Base-by-base conservation (phyloP, 2,797 vertebrate genomes). In the Schizopygopsis malacanthus region DNA sequence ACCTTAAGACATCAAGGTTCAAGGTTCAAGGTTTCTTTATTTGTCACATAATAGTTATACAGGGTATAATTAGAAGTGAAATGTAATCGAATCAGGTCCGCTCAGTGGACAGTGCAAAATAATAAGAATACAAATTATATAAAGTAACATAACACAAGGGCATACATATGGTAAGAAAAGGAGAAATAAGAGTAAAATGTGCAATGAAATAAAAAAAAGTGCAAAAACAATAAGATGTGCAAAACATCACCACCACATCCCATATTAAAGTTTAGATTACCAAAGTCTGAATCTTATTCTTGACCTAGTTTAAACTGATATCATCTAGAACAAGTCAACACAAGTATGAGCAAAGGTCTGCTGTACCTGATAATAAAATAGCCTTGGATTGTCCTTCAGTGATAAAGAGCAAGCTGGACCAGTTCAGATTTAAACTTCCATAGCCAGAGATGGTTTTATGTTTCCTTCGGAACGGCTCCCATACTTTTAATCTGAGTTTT, bases 301-400 rank as follows among this genome's bases (percentile, higher is more conserved):
- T 2, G 13, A 39, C 20, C 28, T 52, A 37, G 13, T 65, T 25
- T 25, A 33, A 15, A 73, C 18, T 13, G 22, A 70, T 71, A 73
- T 11, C 9, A 47, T 59, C 13, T 37, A 75, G 41, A 75, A 20
- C 18, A 73, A 45, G 39, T 6, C 41, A 22, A 75, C 22, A 65
- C 41, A 65, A 37, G 22, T 39, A 39, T 67, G 28, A 25, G 15
- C 82, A 67, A 80, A 83, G 56, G 45, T 73, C 54, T 75, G 33
- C 22, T 63, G 52, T 22, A 83, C 86, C 63, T 77, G 50, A 41
- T 81, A 65, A 85, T n/a, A 94, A 89, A 79, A 93, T 4, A 72
- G 93, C 93, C 88, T 90, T 94, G 89, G 91, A 70, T 71, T 91
- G 93, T 88, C 89, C 85, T 76, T 95, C 91, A 16, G 92, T 92